Evolutionary conservation across 1,140 invertebrate species (phyloP).

Genomic region (Ganaspis sp.): DNA sequence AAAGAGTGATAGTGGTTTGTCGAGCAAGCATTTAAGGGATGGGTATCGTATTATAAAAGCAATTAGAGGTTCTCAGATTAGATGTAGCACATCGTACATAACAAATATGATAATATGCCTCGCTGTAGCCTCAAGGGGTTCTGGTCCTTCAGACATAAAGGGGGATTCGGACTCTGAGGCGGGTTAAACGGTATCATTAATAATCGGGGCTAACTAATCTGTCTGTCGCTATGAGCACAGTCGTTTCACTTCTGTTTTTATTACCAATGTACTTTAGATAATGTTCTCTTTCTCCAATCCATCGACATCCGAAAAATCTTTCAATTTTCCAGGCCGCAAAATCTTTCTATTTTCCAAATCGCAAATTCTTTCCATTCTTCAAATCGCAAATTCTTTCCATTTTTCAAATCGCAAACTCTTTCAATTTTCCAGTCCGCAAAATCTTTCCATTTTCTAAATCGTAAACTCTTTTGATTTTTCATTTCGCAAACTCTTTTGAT

Average conservation of each 20-base stretch:
- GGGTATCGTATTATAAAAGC: conserved; percentile 74
- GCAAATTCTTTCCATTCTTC: conserved; percentile 17
- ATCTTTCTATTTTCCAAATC: conserved; percentile 22
- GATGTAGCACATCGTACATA: conserved; percentile 75
- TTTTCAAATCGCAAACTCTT: too few species aligned
- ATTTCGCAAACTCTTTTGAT: too few species aligned
- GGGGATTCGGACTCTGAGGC: conserved; percentile 66
- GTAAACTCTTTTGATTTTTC: too few species aligned
- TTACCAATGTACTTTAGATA: conserved; percentile 48
- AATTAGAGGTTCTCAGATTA: conserved; percentile 74
- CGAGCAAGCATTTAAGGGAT: conserved; percentile 53
- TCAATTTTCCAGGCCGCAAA: not conserved
- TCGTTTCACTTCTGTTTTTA: conserved; percentile 74
- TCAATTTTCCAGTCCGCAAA: conserved; percentile 12
- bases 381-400: not conserved
- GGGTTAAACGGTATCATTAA: conserved; percentile 77
- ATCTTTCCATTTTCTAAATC: too few species aligned
- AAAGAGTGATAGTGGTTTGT: conserved; percentile 38
- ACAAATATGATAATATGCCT: conserved; percentile 75
- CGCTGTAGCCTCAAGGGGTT: conserved; percentile 64
- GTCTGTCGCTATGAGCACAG: conserved; percentile 75
- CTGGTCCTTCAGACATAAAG: conserved; percentile 54
- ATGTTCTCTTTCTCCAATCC: not conserved
- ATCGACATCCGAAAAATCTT: conserved; percentile 9
- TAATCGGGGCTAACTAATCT: conserved; percentile 77